A percentile compares a stretch with the other conserved stretches of the same genome.
These are phyloP conservation scores for Podargus strigoides DNA, from an alignment of 2,797 vertebrate species.

Conservation along the genomic window DNA sequence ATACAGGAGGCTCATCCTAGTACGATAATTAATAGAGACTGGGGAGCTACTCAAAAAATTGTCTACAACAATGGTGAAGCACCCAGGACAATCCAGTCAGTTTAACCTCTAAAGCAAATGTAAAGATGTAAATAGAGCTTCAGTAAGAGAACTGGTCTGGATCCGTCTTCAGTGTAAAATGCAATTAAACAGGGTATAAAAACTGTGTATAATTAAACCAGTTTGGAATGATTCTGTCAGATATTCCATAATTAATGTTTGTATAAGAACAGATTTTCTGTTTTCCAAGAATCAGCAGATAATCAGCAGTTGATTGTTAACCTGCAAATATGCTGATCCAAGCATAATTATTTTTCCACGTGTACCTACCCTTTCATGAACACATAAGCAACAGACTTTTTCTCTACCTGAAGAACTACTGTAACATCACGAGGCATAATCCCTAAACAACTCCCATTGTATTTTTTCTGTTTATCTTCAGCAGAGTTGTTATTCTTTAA, in stretches of 20 bases:
- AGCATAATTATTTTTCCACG: slow-evolving; percentile 27
- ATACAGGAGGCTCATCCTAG: slow-evolving; percentile 26
- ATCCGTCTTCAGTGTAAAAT: slow-evolving; percentile 50
- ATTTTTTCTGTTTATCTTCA: background rate
- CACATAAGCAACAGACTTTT: background rate
- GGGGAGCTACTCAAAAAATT: slow-evolving; percentile 48
- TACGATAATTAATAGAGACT: slow-evolving; percentile 56
- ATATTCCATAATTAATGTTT: slow-evolving; percentile 71
- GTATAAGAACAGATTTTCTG: slow-evolving; percentile 52
- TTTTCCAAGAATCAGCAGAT: slow-evolving; percentile 67
- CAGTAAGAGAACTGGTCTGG: slow-evolving; percentile 35
- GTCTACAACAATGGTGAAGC: background rate
- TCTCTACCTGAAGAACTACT: background rate
- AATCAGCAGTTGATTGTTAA: slow-evolving; percentile 58
- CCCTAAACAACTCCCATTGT: background rate
- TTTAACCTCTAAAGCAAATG: slow-evolving; percentile 54
- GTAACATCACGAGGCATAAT: background rate
- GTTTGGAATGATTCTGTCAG: slow-evolving; percentile 60
- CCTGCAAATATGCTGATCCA: slow-evolving; percentile 50
- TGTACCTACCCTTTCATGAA: background rate
- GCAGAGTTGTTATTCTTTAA: background rate
- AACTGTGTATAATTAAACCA: slow-evolving; percentile 63
- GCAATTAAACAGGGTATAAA: slow-evolving; percentile 52
- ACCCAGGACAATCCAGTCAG: slow-evolving; percentile 21
- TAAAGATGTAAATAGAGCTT: slow-evolving; percentile 45